A percentile compares a stretch with the other conserved stretches of the same genome.
Conservation (phyloP, 2,888 invertebrate genomes). For the Prosopocoilus inquinatus region DNA sequence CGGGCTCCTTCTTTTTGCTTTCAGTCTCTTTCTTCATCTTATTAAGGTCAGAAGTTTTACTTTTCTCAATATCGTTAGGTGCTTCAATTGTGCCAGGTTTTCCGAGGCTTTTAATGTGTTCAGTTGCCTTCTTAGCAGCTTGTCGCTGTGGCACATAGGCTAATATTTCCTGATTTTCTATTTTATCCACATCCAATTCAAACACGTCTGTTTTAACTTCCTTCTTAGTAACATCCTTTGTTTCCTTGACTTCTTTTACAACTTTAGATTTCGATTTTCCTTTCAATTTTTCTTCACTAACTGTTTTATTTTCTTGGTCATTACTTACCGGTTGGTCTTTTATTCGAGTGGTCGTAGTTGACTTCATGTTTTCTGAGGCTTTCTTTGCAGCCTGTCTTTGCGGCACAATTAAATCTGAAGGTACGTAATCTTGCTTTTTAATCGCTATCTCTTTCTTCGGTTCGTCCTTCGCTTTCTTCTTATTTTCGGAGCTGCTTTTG, state of each 20-base stretch:
- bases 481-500: constrained; percentile 39
- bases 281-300: constrained; percentile 32
- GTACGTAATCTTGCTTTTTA: constrained; percentile 56
- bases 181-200: constrained; percentile 63
- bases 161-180: constrained; percentile 61
- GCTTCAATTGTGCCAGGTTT: constrained; percentile 40
- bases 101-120: constrained; percentile 79
- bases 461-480: constrained; percentile 36
- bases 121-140: constrained; percentile 89
- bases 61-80: constrained; percentile 5
- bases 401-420: constrained; percentile 84
- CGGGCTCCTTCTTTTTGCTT: constrained; percentile 28
- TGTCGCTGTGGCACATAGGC: constrained; percentile 87
- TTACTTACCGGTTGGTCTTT: constrained; percentile 39
- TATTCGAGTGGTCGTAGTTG: constrained; percentile 55
- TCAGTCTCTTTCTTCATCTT: constrained; percentile 19
- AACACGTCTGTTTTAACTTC: constrained; percentile 52
- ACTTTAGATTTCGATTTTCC: constrained; percentile 35
- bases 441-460: constrained; percentile 29
- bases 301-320: constrained; percentile 14
- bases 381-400: constrained; percentile 89
- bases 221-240: constrained; percentile 22
- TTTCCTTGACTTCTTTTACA: constrained; percentile 25
- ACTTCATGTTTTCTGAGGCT: constrained; percentile 83
- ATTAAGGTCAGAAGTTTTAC: constrained; percentile 11